Conservation (phyloP, 2,113 vertebrate species). For the Mesocricetus auratus region DNA sequence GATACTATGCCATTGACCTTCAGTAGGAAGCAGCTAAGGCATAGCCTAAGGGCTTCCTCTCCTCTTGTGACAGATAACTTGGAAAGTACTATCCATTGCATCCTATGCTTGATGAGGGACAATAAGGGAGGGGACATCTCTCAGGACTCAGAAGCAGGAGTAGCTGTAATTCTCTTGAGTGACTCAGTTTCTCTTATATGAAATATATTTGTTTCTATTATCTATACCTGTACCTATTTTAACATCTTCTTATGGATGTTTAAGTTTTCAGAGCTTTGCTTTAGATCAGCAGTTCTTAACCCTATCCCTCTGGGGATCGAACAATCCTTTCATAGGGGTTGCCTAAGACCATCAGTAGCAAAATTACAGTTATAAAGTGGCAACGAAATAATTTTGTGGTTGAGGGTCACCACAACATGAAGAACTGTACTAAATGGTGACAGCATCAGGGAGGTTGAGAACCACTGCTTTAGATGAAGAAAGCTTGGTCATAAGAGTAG, state of each 20-base stretch:
- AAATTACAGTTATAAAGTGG: neutral
- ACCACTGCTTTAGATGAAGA: neutral
- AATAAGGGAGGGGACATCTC: neutral
- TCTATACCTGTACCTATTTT: neutral
- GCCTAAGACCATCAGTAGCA: neutral
- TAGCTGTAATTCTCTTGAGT: neutral
- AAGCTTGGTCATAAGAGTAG: neutral
- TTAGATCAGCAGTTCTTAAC: neutral
- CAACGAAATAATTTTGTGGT: neutral
- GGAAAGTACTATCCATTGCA: too few relatives aligned
- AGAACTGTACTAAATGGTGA: neutral
- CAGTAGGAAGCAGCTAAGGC: neutral
- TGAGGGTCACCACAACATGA: neutral
- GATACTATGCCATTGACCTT: neutral
- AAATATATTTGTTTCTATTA: neutral
- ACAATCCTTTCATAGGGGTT: neutral
- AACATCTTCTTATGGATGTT: neutral
- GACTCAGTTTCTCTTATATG: neutral
- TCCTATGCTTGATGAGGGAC: too few relatives aligned
- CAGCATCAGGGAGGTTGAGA: neutral
- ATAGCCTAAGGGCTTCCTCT: neutral
- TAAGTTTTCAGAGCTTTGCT: slow-evolving; percentile 10
- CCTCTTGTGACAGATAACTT: neutral
- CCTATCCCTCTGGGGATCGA: neutral
- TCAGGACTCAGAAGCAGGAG: neutral